phyloP scores from a whole-genome alignment of 2,113 vertebrate species.

The Redunca redunca region DNA sequence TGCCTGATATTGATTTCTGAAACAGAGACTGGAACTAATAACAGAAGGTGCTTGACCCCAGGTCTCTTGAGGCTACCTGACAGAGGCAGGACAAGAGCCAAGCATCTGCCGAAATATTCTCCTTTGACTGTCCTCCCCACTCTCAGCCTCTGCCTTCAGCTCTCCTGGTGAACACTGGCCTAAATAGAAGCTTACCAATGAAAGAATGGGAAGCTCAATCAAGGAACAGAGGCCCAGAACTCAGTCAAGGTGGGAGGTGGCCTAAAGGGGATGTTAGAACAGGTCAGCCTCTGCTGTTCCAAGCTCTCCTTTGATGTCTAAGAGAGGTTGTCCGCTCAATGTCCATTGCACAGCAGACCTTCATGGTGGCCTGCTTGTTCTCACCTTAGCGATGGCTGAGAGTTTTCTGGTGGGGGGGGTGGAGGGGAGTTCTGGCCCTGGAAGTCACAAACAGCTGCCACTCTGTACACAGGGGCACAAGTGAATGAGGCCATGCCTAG shows the following conservation, averaged over 20 bases:
- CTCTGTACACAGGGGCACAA: background rate
- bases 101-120: background rate
- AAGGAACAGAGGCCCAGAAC: background rate
- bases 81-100: background rate
- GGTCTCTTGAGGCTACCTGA: background rate
- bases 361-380: background rate
- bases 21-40: slow-evolving; percentile 28
- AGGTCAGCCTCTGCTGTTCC: background rate
- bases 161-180: background rate
- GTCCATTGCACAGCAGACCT: background rate
- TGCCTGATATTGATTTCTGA: background rate
- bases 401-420: background rate
- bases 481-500: background rate
- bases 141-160: background rate
- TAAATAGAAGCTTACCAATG: background rate
- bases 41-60: slow-evolving; percentile 16
- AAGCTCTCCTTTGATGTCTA: background rate
- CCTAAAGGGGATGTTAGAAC: background rate
- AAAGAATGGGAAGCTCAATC: background rate
- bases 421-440: background rate
- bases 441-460: background rate
- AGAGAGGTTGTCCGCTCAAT: background rate
- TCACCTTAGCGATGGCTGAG: background rate
- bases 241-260: background rate
- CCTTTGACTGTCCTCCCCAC: background rate